A percentile compares a stretch with the other conserved stretches of the same genome.
These are phyloP conservation scores for Sebastes schlegelii DNA, from an alignment of 2,113 vertebrate genomes.

Conservation along the genomic window DNA sequence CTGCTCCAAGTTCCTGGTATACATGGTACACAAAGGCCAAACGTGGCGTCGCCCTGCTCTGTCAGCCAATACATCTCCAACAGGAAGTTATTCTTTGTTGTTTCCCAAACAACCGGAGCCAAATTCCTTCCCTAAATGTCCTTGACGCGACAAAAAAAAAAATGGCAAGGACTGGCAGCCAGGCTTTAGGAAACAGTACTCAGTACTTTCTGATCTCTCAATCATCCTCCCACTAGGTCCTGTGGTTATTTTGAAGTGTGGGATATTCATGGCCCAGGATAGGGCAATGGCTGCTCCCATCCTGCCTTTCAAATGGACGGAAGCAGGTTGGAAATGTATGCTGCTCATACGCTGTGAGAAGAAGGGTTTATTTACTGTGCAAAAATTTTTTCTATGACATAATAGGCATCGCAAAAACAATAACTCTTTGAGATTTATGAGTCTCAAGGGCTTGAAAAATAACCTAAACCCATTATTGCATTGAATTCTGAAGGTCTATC, in stretches of 20 bases:
- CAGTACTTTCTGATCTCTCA: conserved; percentile 14
- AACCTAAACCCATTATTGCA: background rate
- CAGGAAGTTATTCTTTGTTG: conserved; percentile 67
- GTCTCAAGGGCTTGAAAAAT: background rate
- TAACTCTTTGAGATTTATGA: conserved; percentile 10
- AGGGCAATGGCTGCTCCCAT: conserved; percentile 77
- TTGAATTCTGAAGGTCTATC: background rate
- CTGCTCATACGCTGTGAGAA: conserved; percentile 40
- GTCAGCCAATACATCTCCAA: conserved; percentile 48
- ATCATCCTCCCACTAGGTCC: conserved; percentile 28
- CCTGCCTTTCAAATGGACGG: conserved; percentile 81
- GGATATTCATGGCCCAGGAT: conserved; percentile 66
- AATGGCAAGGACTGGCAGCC: conserved; percentile 17
- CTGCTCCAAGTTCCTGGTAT: conserved; percentile 30
- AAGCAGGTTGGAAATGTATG: conserved; percentile 61
- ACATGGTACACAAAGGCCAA: conserved; percentile 44
- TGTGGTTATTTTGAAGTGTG: conserved; percentile 70
- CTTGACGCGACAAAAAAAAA: conserved; percentile 55
- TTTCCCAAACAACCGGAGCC: conserved; percentile 39
- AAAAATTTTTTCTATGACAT: conserved; percentile 11
- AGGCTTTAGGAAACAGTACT: conserved; percentile 37
- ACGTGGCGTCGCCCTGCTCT: conserved; percentile 2
- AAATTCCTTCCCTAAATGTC: conserved; percentile 59
- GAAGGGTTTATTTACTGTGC: conserved; percentile 45
- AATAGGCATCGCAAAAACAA: conserved; percentile 43